Evolutionary conservation across 2,113 vertebrate genomes (phyloP).

Genomic region (Scomber scombrus): DNA sequence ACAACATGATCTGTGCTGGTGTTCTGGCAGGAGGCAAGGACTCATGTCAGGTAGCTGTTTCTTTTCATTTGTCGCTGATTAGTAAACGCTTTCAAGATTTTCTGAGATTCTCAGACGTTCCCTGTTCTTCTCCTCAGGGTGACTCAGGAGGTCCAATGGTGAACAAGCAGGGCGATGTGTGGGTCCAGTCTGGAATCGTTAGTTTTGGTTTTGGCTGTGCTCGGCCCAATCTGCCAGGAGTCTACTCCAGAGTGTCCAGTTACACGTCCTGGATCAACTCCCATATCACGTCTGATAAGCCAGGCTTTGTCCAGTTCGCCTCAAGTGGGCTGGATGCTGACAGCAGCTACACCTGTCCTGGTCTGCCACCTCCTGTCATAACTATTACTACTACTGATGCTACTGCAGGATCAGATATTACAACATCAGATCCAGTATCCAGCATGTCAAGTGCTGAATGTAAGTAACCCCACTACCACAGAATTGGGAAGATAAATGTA

Average conservation of each 20-base stretch:
- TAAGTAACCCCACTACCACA: background rate
- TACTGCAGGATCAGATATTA: too few relatives aligned
- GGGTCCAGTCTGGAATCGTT: conserved; percentile 88
- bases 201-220: background rate
- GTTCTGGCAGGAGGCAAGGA: conserved; percentile 82
- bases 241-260: too few relatives aligned
- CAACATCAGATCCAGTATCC: background rate
- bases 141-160: conserved; percentile 91
- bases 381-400: background rate
- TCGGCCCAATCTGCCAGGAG: too few relatives aligned
- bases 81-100: background rate
- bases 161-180: conserved; percentile 79
- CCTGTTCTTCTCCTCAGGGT: conserved; percentile 75
- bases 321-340: conserved; percentile 61
- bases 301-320: conserved; percentile 56
- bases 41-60: conserved; percentile 72
- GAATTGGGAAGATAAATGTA: too few relatives aligned
- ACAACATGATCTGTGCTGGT: conserved; percentile 88
- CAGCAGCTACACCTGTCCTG: conserved; percentile 32
- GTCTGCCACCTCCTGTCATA: background rate
- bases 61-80: background rate
- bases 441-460: conserved; percentile 7
- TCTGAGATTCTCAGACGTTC: background rate
- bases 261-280: too few relatives aligned
- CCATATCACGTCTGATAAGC: background rate